Percentiles rank a stretch among this genome's conserved stretches.
Conservation (phyloP, 2,888 invertebrate species). For the Barypeithes pellucidus region DNA sequence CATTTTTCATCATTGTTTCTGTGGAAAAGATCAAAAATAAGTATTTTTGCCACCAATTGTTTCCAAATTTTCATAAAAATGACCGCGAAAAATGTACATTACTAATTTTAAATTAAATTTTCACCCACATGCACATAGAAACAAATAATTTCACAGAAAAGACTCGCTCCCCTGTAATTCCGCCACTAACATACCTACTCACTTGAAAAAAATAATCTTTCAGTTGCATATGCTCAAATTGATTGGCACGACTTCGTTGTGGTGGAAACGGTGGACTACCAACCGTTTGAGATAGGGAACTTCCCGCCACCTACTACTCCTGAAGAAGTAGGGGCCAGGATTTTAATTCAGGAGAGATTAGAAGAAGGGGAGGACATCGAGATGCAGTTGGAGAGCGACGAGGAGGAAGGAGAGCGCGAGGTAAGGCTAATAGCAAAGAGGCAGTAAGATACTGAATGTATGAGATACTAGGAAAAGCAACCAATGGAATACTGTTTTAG, state of each 20-base stretch:
- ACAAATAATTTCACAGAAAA: too few relatives aligned
- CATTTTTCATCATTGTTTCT: too few relatives aligned
- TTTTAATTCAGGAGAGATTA: constrained; percentile 89
- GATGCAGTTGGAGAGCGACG: constrained; percentile 93
- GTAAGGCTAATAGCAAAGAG: constrained; percentile 4
- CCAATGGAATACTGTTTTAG: too few relatives aligned
- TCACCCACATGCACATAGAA: too few relatives aligned
- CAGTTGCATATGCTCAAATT: constrained; percentile 95
- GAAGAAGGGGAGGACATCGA: constrained; percentile 89
- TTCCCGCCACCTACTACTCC: constrained; percentile 98
- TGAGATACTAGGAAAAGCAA: too few relatives aligned
- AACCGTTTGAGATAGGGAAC: constrained; percentile 95
- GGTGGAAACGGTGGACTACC: constrained; percentile 99
- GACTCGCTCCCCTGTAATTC: too few relatives aligned
- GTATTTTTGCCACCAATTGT: too few relatives aligned
- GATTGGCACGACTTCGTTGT: constrained; percentile 99
- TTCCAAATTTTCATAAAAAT: too few relatives aligned
- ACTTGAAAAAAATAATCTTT: constrained; percentile 47
- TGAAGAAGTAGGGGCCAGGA: constrained; percentile 93
- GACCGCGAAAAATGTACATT: too few relatives aligned
- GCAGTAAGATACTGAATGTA: not conserved
- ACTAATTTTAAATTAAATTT: too few relatives aligned
- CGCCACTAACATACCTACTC: too few relatives aligned
- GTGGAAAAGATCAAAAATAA: too few relatives aligned
- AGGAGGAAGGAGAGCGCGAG: constrained; percentile 69